These are phyloP conservation scores for Bufo bufo DNA, from an alignment of 2,113 vertebrate species.

Conservation along the genomic window DNA sequence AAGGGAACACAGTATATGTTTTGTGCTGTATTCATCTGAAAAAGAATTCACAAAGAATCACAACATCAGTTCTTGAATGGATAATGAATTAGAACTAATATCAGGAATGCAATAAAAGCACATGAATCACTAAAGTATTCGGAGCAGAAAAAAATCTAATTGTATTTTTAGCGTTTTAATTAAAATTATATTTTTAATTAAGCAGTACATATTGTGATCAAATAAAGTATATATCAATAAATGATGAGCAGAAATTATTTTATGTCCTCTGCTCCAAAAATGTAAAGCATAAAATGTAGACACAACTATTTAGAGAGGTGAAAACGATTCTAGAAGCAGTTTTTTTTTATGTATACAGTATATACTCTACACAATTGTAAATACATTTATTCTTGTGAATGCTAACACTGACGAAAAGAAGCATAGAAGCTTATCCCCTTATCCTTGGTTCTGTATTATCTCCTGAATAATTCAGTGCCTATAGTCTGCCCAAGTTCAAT, in stretches of 20 bases:
- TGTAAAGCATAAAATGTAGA: slow-evolving; percentile 66
- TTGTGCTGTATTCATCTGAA: too few relatives aligned
- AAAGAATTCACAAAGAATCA: slow-evolving; percentile 74
- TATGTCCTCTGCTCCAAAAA: slow-evolving; percentile 39
- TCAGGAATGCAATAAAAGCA: slow-evolving; percentile 82
- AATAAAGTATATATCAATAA: slow-evolving; percentile 87
- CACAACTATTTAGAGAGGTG: slow-evolving; percentile 73
- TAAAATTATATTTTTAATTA: slow-evolving; percentile 62
- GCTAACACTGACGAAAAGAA: slow-evolving; percentile 29
- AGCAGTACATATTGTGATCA: slow-evolving; percentile 79
- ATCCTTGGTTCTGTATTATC: slow-evolving; percentile 69
- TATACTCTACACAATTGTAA: slow-evolving; percentile 48
- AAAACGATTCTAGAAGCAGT: slow-evolving; percentile 72
- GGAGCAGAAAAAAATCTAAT: slow-evolving; percentile 72
- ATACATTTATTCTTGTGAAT: slow-evolving; percentile 65
- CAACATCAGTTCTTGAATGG: slow-evolving; percentile 80
- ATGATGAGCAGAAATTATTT: slow-evolving; percentile 83
- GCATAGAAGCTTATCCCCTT: slow-evolving; percentile 53
- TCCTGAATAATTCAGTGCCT: slow-evolving; percentile 82
- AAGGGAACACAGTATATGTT: not conserved
- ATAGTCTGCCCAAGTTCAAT: slow-evolving; percentile 77
- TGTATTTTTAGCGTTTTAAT: slow-evolving; percentile 87
- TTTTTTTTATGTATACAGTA: slow-evolving; percentile 57
- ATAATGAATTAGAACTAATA: slow-evolving; percentile 83
- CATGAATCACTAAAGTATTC: slow-evolving; percentile 76